Evolutionary conservation across 2,797 vertebrate genomes (phyloP).

Genomic region (Sternotherus odoratus): DNA sequence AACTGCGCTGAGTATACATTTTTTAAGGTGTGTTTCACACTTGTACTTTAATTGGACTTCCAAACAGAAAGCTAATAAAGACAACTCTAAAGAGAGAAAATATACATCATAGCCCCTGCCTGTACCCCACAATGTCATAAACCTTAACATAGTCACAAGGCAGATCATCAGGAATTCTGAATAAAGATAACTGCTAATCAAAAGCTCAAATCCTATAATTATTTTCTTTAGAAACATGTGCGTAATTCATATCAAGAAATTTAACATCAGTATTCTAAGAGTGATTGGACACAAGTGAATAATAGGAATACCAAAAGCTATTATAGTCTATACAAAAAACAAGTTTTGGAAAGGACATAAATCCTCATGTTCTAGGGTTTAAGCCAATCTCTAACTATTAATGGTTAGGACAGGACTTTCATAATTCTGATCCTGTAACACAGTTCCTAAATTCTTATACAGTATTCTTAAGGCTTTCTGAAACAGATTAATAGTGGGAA

Average conservation of each 20-base stretch:
- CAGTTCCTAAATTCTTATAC: neutral
- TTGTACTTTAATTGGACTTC: slow-evolving; percentile 6
- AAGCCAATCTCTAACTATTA: neutral
- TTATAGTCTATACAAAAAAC: neutral
- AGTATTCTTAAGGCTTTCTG: neutral
- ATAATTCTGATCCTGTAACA: neutral
- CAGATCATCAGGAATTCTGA: neutral
- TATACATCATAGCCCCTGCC: rapidly evolving
- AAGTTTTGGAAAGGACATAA: too few species aligned
- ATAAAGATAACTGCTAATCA: neutral
- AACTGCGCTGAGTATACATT: rapidly evolving
- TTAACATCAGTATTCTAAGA: neutral
- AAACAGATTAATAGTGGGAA: neutral
- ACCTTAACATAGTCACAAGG: neutral
- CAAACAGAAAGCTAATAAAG: neutral
- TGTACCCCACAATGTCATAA: neutral
- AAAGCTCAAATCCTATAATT: neutral
- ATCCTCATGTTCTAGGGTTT: neutral
- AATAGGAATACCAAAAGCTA: too few species aligned
- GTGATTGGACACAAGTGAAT: neutral
- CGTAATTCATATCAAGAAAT: neutral
- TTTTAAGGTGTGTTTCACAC: slow-evolving; percentile 31
- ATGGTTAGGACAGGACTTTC: neutral
- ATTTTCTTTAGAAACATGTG: neutral
- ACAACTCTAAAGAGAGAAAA: neutral